Percentiles rank a stretch among this genome's conserved stretches.
phyloP scores from a whole-genome alignment of 1,140 invertebrate genomes.

The Anastrepha obliqua region DNA sequence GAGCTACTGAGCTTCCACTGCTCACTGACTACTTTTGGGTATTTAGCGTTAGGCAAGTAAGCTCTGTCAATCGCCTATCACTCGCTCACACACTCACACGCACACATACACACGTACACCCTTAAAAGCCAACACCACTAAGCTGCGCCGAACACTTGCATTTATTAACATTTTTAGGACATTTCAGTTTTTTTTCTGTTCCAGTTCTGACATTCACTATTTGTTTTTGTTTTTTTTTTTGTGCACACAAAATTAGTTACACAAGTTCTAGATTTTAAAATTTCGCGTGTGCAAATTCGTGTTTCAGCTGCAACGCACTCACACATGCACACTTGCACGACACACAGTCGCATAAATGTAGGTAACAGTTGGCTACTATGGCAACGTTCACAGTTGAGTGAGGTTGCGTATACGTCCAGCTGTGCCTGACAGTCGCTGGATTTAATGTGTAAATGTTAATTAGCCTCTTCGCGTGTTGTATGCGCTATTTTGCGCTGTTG shows the following conservation, averaged over 20 bases:
- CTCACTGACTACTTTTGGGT: neutral
- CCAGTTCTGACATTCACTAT: neutral
- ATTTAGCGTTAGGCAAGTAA: constrained; percentile 7
- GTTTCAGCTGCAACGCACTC: neutral
- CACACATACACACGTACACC: too few relatives aligned
- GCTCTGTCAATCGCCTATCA: neutral
- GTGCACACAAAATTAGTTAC: neutral
- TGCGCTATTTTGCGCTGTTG: neutral
- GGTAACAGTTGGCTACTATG: too few relatives aligned
- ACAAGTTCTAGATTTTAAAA: neutral
- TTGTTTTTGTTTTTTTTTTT: neutral
- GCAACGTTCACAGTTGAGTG: neutral
- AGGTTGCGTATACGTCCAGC: neutral
- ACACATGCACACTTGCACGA: neutral
- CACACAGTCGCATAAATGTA: too few relatives aligned
- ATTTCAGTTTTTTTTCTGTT: neutral
- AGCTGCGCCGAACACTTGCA: neutral
- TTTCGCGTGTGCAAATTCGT: neutral
- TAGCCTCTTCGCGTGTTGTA: neutral
- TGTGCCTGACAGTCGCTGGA: neutral
- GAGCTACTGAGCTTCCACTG: neutral
- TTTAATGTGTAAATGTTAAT: constrained; percentile 32
- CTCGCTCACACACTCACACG: neutral
- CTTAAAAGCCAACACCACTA: neutral
- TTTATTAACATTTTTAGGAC: neutral